Conservation (phyloP, 2,888 invertebrate species). For the Ectemnius lituratus region DNA sequence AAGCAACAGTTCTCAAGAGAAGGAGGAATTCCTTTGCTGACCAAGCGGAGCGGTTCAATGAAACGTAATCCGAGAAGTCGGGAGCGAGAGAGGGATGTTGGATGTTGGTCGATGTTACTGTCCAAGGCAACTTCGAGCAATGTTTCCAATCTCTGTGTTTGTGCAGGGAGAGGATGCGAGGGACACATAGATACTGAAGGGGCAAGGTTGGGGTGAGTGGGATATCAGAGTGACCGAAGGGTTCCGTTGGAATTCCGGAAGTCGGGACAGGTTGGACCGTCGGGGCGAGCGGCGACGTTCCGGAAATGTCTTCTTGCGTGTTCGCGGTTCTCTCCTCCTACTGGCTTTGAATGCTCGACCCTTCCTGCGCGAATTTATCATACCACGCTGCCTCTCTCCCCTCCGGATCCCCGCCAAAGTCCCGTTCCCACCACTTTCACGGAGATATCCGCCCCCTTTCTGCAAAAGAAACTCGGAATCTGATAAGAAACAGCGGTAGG, state of each 20-base stretch:
- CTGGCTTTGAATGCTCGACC: constrained; percentile 37
- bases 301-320: constrained; percentile 45
- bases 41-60: too few relatives aligned
- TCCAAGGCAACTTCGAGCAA: too few relatives aligned
- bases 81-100: neutral
- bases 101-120: too few relatives aligned
- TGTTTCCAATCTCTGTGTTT: too few relatives aligned
- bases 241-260: constrained; percentile 34
- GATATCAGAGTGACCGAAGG: too few relatives aligned
- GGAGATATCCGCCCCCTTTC: constrained; percentile 26
- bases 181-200: too few relatives aligned
- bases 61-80: too few relatives aligned
- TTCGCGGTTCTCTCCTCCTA: constrained; percentile 14
- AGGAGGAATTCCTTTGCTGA: too few relatives aligned
- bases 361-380: constrained; percentile 53
- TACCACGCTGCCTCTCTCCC: constrained; percentile 13
- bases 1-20: neutral
- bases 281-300: constrained; percentile 12
- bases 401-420: too few relatives aligned
- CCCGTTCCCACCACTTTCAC: constrained; percentile 6
- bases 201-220: too few relatives aligned
- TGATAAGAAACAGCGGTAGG: constrained; percentile 1
- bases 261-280: constrained; percentile 32
- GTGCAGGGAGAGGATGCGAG: too few relatives aligned
- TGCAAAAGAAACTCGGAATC: constrained; percentile 5